phyloP scores from a whole-genome alignment of 2,797 vertebrate genomes.

The Spea hammondii region DNA sequence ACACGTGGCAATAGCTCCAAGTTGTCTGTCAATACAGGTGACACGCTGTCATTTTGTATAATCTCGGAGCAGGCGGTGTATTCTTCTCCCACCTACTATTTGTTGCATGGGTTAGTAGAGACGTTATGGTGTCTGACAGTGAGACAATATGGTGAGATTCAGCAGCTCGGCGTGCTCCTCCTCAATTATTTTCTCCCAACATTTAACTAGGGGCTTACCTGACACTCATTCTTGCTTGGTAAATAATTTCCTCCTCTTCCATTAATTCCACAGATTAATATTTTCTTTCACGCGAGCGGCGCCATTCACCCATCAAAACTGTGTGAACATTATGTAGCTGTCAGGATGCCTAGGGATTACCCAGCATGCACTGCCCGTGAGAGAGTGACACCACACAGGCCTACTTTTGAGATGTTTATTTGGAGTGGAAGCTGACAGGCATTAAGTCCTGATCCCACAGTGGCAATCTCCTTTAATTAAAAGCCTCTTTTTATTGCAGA shows the following conservation, averaged over 20 bases:
- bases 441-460: slow-evolving; percentile 93
- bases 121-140: slow-evolving; percentile 79
- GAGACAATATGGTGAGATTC: slow-evolving; percentile 65
- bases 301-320: slow-evolving; percentile 80
- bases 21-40: slow-evolving; percentile 34
- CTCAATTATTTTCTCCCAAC: slow-evolving; percentile 76
- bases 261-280: slow-evolving; percentile 87
- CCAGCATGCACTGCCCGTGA: slow-evolving; percentile 84
- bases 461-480: slow-evolving; percentile 79
- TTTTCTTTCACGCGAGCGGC: slow-evolving; percentile 81
- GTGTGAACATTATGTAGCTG: slow-evolving; percentile 93
- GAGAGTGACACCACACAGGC: slow-evolving; percentile 79
- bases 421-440: slow-evolving; percentile 91
- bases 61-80: slow-evolving; percentile 2
- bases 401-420: slow-evolving; percentile 96
- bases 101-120: slow-evolving; percentile 73
- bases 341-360: slow-evolving; percentile 96
- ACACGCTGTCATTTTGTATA: slow-evolving; percentile 32
- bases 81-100: neutral
- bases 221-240: slow-evolving; percentile 81
- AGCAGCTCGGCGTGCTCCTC: slow-evolving; percentile 58
- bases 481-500: slow-evolving; percentile 68
- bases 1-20: neutral
- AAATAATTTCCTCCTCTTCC: slow-evolving; percentile 68
- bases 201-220: slow-evolving; percentile 81